Percentiles rank a stretch among this genome's conserved stretches.
phyloP scores from a whole-genome alignment of 2,797 vertebrate genomes.

The Pseudopleuronectes americanus region DNA sequence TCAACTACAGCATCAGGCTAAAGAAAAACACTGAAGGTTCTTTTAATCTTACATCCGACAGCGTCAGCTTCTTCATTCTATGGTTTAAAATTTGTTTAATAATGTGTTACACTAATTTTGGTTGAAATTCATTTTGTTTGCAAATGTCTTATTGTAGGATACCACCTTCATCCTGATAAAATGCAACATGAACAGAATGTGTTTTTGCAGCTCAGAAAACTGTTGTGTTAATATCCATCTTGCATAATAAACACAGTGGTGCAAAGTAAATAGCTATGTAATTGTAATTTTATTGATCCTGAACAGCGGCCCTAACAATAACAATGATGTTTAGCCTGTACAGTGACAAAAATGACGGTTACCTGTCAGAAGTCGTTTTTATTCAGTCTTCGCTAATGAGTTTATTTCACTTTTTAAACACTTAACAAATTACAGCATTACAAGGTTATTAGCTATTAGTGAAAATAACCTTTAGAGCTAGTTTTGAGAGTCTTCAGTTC shows the following conservation, averaged over 20 bases:
- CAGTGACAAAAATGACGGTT: too few relatives aligned
- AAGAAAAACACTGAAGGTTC: not conserved
- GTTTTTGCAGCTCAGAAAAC: conserved; percentile 16
- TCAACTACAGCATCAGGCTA: not conserved
- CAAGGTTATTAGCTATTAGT: too few relatives aligned
- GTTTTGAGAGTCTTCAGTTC: too few relatives aligned
- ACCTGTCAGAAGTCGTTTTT: too few relatives aligned
- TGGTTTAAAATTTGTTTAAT: not conserved
- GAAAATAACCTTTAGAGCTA: too few relatives aligned
- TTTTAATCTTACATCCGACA: too few relatives aligned
- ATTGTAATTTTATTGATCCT: too few relatives aligned
- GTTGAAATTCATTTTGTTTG: not conserved
- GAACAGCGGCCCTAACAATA: too few relatives aligned
- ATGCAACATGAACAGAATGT: not conserved
- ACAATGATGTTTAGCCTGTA: too few relatives aligned
- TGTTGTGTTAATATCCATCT: conserved; percentile 49
- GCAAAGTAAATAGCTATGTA: conserved; percentile 3
- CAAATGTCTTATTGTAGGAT: not conserved
- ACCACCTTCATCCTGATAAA: not conserved
- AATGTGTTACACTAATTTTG: conserved; percentile 7
- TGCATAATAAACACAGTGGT: conserved; percentile 38
- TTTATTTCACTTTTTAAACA: too few relatives aligned
- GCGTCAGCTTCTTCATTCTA: not conserved
- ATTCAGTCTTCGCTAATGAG: too few relatives aligned
- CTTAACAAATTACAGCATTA: too few relatives aligned